Conservation (phyloP, 2,888 invertebrate species). For the Bhutanitis thaidina region DNA sequence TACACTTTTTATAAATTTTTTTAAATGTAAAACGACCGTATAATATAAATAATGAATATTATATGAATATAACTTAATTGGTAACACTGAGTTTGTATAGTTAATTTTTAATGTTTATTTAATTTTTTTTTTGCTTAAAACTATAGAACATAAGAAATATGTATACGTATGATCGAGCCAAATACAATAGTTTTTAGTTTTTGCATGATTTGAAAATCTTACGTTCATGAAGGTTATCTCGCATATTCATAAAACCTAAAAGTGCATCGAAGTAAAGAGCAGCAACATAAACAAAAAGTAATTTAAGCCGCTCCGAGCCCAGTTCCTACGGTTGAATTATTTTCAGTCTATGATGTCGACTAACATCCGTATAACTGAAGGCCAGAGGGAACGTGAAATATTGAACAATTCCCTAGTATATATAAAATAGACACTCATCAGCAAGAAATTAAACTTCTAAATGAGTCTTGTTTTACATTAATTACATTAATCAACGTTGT, state of each 20-base stretch:
- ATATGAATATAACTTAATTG: too few species aligned
- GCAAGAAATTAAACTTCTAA: background rate
- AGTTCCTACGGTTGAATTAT: slow-evolving; percentile 42
- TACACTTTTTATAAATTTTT: too few species aligned
- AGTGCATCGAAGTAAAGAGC: slow-evolving; percentile 42
- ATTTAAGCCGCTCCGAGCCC: slow-evolving; percentile 29
- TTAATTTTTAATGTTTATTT: too few species aligned
- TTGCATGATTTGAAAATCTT: too few species aligned
- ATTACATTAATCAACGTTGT: background rate
- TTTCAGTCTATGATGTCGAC: slow-evolving; percentile 61
- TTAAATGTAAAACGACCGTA: too few species aligned
- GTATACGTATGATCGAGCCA: too few species aligned
- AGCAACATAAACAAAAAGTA: slow-evolving; percentile 43
- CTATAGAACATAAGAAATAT: too few species aligned
- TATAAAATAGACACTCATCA: background rate
- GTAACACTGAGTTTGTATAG: too few species aligned
- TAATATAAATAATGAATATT: too few species aligned
- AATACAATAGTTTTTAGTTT: too few species aligned
- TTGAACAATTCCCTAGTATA: slow-evolving; percentile 44
- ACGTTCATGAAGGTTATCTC: background rate
- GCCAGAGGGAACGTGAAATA: slow-evolving; percentile 35
- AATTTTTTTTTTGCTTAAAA: too few species aligned
- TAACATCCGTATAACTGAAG: slow-evolving; percentile 41
- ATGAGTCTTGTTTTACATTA: background rate
- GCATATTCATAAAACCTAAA: slow-evolving; percentile 15